phyloP scores from a whole-genome alignment of 2,797 vertebrate genomes.

The Chromis chromis region DNA sequence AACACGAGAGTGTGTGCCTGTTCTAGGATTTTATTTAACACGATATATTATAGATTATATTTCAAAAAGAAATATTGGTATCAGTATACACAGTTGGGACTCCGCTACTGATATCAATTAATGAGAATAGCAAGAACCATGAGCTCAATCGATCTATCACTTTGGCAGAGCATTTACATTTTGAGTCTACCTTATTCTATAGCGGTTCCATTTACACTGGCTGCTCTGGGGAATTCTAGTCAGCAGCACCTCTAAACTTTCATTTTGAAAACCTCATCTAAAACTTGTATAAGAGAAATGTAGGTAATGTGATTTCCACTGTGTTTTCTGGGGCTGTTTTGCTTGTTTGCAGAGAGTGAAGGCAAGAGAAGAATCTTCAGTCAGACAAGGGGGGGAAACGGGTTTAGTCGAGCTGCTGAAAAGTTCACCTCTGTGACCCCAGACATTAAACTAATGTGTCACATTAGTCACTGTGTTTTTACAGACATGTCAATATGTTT shows the following conservation, averaged over 20 bases:
- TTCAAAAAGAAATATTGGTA: constrained; percentile 53
- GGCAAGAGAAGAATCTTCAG: no score
- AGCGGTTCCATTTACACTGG: constrained; percentile 17
- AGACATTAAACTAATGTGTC: no score
- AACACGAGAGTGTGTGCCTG: constrained; percentile 7
- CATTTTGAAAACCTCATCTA: constrained; percentile 51
- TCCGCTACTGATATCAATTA: constrained; percentile 34
- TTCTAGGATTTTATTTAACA: constrained; percentile 49
- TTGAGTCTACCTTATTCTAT: constrained; percentile 14
- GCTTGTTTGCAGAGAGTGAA: neutral
- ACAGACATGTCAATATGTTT: no score
- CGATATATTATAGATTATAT: constrained; percentile 52
- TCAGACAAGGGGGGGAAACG: no score
- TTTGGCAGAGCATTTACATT: constrained; percentile 49
- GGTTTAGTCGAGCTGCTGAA: no score
- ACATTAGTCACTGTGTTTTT: no score
- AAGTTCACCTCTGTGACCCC: no score
- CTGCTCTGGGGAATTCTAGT: constrained; percentile 28
- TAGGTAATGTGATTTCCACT: neutral
- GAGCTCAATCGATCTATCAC: constrained; percentile 31
- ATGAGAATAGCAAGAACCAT: constrained; percentile 35
- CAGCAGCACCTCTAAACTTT: constrained; percentile 39
- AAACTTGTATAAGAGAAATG: constrained; percentile 14
- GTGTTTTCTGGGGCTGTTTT: neutral
- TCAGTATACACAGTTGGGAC: constrained; percentile 29